Conservation (phyloP, 2,888 invertebrate genomes). For the Athalia cordata region DNA sequence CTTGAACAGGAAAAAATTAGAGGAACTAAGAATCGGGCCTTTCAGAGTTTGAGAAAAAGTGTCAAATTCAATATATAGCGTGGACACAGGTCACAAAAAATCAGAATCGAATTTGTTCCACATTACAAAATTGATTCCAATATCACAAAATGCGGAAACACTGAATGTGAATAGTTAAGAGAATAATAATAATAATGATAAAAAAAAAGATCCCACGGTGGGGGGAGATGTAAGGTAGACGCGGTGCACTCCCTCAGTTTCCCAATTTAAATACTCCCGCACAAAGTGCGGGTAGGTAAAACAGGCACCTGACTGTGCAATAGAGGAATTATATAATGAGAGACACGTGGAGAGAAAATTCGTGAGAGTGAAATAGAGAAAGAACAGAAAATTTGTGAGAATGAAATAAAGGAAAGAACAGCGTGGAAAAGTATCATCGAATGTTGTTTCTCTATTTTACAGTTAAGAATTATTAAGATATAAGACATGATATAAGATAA, state of each 20-base stretch:
- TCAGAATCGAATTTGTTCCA: constrained; percentile 21
- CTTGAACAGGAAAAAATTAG: constrained; percentile 41
- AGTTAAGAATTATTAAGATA: constrained; percentile 7
- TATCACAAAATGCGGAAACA: too few species aligned
- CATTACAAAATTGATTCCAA: constrained; percentile 8
- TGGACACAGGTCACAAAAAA: constrained; percentile 19
- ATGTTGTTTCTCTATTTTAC: constrained; percentile 12
- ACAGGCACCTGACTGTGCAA: constrained; percentile 5
- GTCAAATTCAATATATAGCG: constrained; percentile 15
- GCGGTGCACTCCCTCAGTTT: neutral
- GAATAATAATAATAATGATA: too few species aligned
- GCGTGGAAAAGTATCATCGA: constrained; percentile 12
- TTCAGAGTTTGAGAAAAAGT: constrained; percentile 23
- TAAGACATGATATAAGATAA: constrained; percentile 4
- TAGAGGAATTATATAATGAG: constrained; percentile 1
- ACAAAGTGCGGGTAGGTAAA: constrained; percentile 8
- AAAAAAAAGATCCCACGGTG: too few species aligned
- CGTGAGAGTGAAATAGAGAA: too few species aligned
- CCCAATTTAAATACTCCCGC: neutral
- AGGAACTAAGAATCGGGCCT: constrained; percentile 45
- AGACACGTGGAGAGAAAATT: constrained; percentile 9
- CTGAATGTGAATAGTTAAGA: too few species aligned
- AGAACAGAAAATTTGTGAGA: neutral
- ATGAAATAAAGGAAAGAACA: constrained; percentile 2
- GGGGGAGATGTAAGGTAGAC: too few species aligned